These are phyloP conservation scores for Pavo muticus DNA, from an alignment of 2,113 vertebrate species.

Conservation along the genomic window DNA sequence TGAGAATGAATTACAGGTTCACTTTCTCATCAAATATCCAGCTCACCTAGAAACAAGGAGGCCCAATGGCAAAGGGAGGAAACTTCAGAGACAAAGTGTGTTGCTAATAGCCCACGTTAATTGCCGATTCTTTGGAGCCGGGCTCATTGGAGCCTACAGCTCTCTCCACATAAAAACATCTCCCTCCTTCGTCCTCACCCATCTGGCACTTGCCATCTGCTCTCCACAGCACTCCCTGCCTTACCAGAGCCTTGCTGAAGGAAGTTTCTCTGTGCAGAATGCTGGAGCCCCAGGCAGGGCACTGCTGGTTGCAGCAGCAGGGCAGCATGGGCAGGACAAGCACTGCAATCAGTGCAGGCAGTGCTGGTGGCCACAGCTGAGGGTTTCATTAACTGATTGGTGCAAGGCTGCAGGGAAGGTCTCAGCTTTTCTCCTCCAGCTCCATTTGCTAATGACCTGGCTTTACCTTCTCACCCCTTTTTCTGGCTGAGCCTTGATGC, in stretches of 20 bases:
- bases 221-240: neutral
- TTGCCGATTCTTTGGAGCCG: neutral
- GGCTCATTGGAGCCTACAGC: slow-evolving; percentile 3
- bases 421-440: neutral
- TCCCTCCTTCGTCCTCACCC: slow-evolving; percentile 18
- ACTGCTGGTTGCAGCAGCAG: neutral
- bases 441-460: neutral
- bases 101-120: slow-evolving; percentile 37
- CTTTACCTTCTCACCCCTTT: neutral
- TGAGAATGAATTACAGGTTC: neutral
- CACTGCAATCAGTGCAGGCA: neutral
- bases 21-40: neutral
- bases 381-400: neutral
- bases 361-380: neutral
- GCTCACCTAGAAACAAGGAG: neutral
- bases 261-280: neutral
- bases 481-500: neutral
- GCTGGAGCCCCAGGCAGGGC: neutral
- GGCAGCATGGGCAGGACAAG: neutral
- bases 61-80: neutral
- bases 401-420: neutral
- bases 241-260: neutral
- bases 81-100: slow-evolving; percentile 12
- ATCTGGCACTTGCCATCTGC: slow-evolving; percentile 61
- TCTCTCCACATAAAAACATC: neutral